These are phyloP conservation scores for Danaus plexippus DNA, from an alignment of 1,140 invertebrate genomes.

Conservation along the genomic window DNA sequence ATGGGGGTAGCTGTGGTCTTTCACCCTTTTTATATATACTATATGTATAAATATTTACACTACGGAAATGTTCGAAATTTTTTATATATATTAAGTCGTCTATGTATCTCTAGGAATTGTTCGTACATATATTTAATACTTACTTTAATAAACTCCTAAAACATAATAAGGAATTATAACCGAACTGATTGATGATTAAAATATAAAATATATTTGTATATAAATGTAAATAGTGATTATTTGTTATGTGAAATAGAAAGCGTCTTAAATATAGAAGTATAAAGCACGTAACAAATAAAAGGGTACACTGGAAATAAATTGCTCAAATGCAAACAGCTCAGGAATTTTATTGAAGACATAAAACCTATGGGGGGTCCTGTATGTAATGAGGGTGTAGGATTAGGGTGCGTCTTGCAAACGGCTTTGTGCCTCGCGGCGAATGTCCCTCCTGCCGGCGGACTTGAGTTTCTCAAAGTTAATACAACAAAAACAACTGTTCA, in stretches of 20 bases:
- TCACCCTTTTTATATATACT: slow-evolving; percentile 21
- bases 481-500: neutral
- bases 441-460: slow-evolving; percentile 49
- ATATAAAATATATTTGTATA: too few relatives aligned
- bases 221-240: too few relatives aligned
- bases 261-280: neutral
- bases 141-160: too few relatives aligned
- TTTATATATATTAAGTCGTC: too few relatives aligned
- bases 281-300: neutral
- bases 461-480: slow-evolving; percentile 37
- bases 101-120: too few relatives aligned
- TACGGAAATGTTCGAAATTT: too few relatives aligned
- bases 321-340: slow-evolving; percentile 19
- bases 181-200: too few relatives aligned
- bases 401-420: slow-evolving; percentile 67
- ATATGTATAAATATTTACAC: too few relatives aligned
- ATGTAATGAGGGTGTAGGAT: slow-evolving; percentile 57
- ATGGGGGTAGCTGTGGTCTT: slow-evolving; percentile 32
- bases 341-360: slow-evolving; percentile 64
- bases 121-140: too few relatives aligned
- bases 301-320: slow-evolving; percentile 1
- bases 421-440: slow-evolving; percentile 56
- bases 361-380: slow-evolving; percentile 46
- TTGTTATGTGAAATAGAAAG: slow-evolving; percentile 1
- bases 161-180: too few relatives aligned